A percentile compares a stretch with the other conserved stretches of the same genome.
phyloP scores from a whole-genome alignment of 1,140 invertebrate genomes.

The Tetragnatha versicolor region DNA sequence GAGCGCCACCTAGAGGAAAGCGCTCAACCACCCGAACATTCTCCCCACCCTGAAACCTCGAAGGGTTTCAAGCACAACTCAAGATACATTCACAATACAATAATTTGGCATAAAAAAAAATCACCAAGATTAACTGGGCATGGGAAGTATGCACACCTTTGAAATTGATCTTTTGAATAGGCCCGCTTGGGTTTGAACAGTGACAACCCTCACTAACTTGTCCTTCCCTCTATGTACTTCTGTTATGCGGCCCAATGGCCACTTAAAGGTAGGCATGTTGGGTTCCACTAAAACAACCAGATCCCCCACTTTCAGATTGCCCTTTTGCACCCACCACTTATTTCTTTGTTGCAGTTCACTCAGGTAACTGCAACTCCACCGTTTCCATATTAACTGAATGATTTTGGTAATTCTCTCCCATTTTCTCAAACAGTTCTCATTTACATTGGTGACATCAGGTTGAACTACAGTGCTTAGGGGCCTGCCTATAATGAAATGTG shows the following conservation, averaged over 20 bases:
- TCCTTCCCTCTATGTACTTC: background rate
- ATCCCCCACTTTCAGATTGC: background rate
- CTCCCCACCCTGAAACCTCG: too few species aligned
- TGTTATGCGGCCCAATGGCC: background rate
- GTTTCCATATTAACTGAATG: conserved; percentile 6
- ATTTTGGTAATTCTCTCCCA: background rate
- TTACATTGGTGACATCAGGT: background rate
- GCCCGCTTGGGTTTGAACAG: background rate
- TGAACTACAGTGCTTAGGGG: background rate
- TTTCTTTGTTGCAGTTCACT: background rate
- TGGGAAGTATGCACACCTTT: background rate
- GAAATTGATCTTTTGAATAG: background rate
- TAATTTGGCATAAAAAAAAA: too few species aligned
- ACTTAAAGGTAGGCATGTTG: background rate
- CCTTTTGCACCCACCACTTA: background rate
- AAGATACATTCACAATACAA: too few species aligned
- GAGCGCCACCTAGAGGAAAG: too few species aligned
- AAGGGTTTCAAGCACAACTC: too few species aligned
- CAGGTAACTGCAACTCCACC: background rate
- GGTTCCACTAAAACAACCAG: background rate
- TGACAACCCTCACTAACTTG: background rate
- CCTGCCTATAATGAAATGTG: conserved; percentile 22
- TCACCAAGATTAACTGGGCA: too few species aligned
- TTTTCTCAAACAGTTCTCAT: background rate
- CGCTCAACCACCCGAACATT: too few species aligned